These are phyloP conservation scores for Pseudocheirus occidentalis DNA, from an alignment of 2,797 vertebrate species.

Conservation along the genomic window DNA sequence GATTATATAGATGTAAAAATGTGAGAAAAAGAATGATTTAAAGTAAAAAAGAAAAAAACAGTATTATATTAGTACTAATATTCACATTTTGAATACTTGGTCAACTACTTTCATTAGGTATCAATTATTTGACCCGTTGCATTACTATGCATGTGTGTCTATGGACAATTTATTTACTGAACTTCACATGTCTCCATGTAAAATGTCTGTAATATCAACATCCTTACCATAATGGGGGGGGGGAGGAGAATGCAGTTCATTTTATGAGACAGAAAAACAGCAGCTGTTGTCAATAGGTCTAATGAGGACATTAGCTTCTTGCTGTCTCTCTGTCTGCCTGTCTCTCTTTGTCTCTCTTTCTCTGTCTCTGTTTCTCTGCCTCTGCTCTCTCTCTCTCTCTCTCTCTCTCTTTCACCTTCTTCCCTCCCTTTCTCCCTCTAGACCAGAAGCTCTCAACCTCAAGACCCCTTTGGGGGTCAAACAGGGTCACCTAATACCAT, in stretches of 20 bases:
- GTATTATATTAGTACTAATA: not conserved
- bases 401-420: too few species aligned
- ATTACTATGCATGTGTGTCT: too few species aligned
- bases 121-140: too few species aligned
- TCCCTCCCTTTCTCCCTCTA: too few species aligned
- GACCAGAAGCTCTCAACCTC: too few species aligned
- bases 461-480: too few species aligned
- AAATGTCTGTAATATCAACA: not conserved
- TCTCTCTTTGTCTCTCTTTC: too few species aligned
- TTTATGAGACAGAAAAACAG: not conserved
- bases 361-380: too few species aligned
- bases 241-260: not conserved
- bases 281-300: not conserved
- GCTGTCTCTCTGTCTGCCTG: not conserved
- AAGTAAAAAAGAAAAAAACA: not conserved
- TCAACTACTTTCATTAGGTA: too few species aligned
- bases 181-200: not conserved
- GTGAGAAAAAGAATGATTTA: not conserved
- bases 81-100: too few species aligned
- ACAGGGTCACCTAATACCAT: too few species aligned
- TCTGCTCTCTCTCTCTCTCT: not conserved
- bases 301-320: not conserved
- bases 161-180: not conserved
- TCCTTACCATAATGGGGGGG: not conserved
- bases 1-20: not conserved